Percentiles rank a stretch among this genome's conserved stretches.
Evolutionary conservation across 1,140 invertebrate genomes (phyloP).

Genomic region (Branchinecta lindahli): DNA sequence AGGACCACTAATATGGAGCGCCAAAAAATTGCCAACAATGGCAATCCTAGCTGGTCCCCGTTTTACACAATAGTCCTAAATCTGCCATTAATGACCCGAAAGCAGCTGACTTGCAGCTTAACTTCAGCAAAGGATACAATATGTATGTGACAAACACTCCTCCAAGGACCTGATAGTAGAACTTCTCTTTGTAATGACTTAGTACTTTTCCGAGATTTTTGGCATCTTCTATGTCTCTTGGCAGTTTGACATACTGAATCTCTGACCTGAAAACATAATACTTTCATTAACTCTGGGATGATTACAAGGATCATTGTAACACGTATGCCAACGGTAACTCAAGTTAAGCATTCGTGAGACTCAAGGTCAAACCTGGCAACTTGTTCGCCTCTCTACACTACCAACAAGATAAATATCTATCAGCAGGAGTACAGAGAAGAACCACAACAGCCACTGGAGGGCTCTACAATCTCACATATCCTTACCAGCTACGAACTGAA

Average conservation of each 20-base stretch:
- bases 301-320: not conserved
- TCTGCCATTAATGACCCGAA: not conserved
- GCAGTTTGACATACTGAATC: conserved; percentile 72
- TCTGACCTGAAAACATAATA: conserved; percentile 58
- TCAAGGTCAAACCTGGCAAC: not conserved
- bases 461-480: too few species aligned
- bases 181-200: conserved; percentile 81
- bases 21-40: too few species aligned
- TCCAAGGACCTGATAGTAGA: conserved; percentile 77
- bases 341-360: not conserved
- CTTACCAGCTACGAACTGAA: too few species aligned
- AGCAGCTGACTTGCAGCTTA: too few species aligned
- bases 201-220: conserved; percentile 83
- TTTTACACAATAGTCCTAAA: not conserved
- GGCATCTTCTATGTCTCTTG: conserved; percentile 86
- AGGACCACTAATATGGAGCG: too few species aligned
- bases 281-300: conserved; percentile 11
- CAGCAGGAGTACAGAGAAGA: too few species aligned
- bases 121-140: conserved; percentile 77
- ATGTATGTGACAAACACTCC: conserved; percentile 86
- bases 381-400: not conserved
- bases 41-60: too few species aligned
- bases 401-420: too few species aligned
- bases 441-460: too few species aligned
- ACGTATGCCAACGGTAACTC: conserved; percentile 8